Conservation (phyloP, 1,140 invertebrate species). For the Scaptomyza graminum region DNA sequence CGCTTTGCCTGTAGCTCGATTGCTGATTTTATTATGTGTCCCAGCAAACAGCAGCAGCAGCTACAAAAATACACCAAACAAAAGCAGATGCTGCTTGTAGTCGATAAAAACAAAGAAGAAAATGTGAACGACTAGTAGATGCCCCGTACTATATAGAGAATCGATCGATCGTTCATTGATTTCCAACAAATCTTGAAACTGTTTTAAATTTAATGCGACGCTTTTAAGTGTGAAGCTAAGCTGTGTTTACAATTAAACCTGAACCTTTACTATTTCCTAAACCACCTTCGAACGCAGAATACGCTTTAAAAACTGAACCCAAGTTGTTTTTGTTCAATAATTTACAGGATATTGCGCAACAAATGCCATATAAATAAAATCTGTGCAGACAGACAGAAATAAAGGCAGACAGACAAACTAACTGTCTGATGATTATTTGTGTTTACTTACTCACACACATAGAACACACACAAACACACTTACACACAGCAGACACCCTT, state of each 20-base stretch:
- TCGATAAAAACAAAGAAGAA: too few relatives aligned
- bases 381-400: constrained; percentile 57
- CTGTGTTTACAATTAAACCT: too few relatives aligned
- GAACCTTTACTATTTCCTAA: too few relatives aligned
- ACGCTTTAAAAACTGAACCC: too few relatives aligned
- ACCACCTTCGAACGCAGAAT: too few relatives aligned
- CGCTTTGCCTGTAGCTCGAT: constrained; percentile 44
- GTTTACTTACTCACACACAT: constrained; percentile 55
- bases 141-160: not conserved
- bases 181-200: too few relatives aligned
- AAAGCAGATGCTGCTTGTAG: too few relatives aligned
- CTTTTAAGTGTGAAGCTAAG: too few relatives aligned
- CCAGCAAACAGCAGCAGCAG: constrained; percentile 47
- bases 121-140: not conserved
- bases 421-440: constrained; percentile 81
- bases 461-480: constrained; percentile 20
- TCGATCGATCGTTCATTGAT: too few relatives aligned
- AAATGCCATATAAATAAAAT: constrained; percentile 64
- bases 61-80: constrained; percentile 3
- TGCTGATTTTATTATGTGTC: constrained; percentile 77
- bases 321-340: not conserved
- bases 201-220: too few relatives aligned
- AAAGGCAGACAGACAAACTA: constrained; percentile 53
- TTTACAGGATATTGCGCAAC: constrained; percentile 9
- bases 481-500: not conserved